Conservation (phyloP, 2,113 vertebrate genomes). For the Semnornis frantzii region DNA sequence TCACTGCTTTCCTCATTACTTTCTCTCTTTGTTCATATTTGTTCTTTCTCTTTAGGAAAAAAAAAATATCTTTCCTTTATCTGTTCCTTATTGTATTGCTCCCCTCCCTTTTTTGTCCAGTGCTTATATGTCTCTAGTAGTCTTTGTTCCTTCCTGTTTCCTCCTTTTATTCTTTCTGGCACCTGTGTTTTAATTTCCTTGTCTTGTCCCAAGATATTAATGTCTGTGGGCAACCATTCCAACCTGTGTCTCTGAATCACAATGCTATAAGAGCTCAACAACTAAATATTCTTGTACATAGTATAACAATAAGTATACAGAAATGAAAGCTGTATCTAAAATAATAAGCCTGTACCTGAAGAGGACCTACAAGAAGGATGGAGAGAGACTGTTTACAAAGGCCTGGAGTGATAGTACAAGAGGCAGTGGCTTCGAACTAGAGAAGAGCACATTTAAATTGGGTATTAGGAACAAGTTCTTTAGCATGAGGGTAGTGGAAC, state of each 20-base stretch:
- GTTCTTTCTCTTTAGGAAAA: neutral
- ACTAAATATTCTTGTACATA: neutral
- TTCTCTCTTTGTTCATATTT: neutral
- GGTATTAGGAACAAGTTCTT: too few relatives aligned
- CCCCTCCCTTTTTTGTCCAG: neutral
- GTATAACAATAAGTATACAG: too few relatives aligned
- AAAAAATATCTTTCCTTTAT: neutral
- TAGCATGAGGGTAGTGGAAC: too few relatives aligned
- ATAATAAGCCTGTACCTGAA: too few relatives aligned
- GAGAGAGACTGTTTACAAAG: too few relatives aligned
- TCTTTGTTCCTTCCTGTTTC: neutral
- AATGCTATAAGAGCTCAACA: neutral
- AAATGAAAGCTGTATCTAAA: too few relatives aligned
- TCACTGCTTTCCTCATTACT: neutral
- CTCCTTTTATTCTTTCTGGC: neutral
- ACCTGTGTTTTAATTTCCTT: constrained; percentile 4
- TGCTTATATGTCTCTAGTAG: neutral
- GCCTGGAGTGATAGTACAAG: too few relatives aligned
- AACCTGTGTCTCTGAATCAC: neutral
- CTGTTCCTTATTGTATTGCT: neutral
- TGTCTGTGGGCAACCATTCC: neutral
- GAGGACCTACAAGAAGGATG: too few relatives aligned
- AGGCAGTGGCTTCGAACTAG: too few relatives aligned
- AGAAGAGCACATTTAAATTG: too few relatives aligned
- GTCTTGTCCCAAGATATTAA: neutral